Conservation (phyloP, 1,140 invertebrate genomes). For the Drosophila mojavensis region DNA sequence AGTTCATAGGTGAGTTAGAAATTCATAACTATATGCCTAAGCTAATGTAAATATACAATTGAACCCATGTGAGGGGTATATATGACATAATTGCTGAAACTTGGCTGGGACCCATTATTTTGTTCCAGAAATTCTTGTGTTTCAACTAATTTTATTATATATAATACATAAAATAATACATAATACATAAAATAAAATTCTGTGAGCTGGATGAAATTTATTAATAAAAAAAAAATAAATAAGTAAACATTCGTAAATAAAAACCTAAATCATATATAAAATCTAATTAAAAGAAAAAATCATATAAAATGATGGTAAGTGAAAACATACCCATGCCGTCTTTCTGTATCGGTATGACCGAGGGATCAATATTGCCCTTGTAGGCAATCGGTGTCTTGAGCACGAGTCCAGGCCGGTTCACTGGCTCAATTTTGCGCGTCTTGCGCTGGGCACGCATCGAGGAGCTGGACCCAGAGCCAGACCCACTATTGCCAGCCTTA, state of each 20-base stretch:
- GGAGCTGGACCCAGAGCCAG: slow-evolving; percentile 32
- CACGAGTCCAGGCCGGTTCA: slow-evolving; percentile 90
- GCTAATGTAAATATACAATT: no score
- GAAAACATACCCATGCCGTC: slow-evolving; percentile 91
- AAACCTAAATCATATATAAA: slow-evolving; percentile 3
- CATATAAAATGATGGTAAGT: slow-evolving; percentile 33
- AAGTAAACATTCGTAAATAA: no score
- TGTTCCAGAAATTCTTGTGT: no score
- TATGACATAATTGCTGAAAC: no score
- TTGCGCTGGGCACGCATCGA: slow-evolving; percentile 78
- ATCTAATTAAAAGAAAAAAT: slow-evolving; percentile 19
- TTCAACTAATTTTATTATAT: no score
- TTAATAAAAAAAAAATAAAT: no score
- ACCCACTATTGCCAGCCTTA: slow-evolving; percentile 36
- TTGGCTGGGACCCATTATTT: no score
- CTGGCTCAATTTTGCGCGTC: slow-evolving; percentile 88
- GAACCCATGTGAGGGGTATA: no score
- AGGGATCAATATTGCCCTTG: slow-evolving; percentile 90
- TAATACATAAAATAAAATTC: no score
- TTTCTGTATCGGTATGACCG: slow-evolving; percentile 91
- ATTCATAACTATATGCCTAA: not conserved
- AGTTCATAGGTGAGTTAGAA: no score
- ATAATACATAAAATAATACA: no score
- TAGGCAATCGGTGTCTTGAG: slow-evolving; percentile 92
- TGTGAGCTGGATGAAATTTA: no score